Evolutionary conservation across 2,797 vertebrate species (phyloP), one percentile per base, ranked within the genome.

Genomic region (Luscinia megarhynchos): DNA sequence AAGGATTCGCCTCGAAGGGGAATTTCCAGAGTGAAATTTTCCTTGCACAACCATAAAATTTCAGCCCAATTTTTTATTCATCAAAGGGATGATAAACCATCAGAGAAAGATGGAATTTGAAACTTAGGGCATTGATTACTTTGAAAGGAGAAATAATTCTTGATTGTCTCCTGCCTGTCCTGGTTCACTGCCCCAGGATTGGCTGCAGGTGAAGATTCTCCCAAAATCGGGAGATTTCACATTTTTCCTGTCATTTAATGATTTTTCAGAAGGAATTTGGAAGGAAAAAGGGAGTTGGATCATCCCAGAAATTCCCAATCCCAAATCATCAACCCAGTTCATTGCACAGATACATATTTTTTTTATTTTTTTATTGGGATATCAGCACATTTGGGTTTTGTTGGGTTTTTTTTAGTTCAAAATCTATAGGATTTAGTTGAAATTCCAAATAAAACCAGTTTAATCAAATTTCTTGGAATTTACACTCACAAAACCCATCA

Each of bases 301-400:
- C 38, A 43, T 36, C 32, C 55, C 54, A 30, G 46, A 21, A 36
- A 1, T 51, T 36, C 17, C 26, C 21, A n/a, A 3, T 36, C 16
- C 46, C 21, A 7, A 3, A 9, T n/a, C 38, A 30, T 26, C 8
- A 6, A 20, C 21, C 6, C 11, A 9, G 4, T 23, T 24, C 15
- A 3, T 2, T 5, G 8, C 32, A 5, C 43, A 34, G 54, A 20
- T 13, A 2, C 6, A 2, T 7, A 1, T 11, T 43, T 36, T 43
- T 36, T 13, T 26, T 24, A 17, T 16, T 12, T 8, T 61, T 81
- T 53, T 50, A 2, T 19, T 17, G 32, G 13, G 17, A 13, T 24
- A 8, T 16, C 45, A 41, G 30, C 20, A 20, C 19, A 2, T 43
- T 9, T 3, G 41, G 20, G 6, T 23, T 24, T 48, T 17, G 5